A percentile compares a stretch with the other conserved stretches of the same genome.
phyloP scores from a whole-genome alignment of 2,888 invertebrate genomes.

The Heliconius sara region DNA sequence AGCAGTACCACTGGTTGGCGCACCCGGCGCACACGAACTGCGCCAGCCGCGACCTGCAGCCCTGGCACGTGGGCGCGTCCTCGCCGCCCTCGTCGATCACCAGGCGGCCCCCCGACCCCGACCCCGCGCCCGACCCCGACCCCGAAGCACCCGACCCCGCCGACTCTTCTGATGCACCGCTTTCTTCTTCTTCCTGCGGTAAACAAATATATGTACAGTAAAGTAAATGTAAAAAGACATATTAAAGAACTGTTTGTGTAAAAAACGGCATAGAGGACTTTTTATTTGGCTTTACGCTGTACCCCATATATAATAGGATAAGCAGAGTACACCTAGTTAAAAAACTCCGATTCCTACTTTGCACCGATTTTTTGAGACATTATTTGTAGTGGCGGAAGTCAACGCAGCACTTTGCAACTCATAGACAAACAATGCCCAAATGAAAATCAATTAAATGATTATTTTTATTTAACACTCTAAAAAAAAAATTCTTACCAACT shows the following conservation, averaged over 20 bases:
- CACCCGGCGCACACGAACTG: conserved; percentile 96
- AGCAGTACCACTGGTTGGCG: conserved; percentile 97
- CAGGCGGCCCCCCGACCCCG: conserved; percentile 70
- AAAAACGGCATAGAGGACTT: too few species aligned
- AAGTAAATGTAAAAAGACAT: too few species aligned
- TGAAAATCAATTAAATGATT: too few species aligned
- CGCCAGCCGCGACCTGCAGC: conserved; percentile 91
- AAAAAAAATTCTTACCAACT: conserved; percentile 64
- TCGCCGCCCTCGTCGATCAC: conserved; percentile 67
- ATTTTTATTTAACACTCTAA: too few species aligned
- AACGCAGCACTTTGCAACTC: too few species aligned
- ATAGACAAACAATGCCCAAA: too few species aligned
- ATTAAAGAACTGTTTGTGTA: background rate
- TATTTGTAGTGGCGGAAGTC: too few species aligned
- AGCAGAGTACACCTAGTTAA: too few species aligned
- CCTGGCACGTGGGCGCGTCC: conserved; percentile 92
- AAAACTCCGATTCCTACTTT: too few species aligned
- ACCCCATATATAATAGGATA: too few species aligned
- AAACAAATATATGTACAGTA: background rate
- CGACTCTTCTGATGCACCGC: conserved; percentile 79
- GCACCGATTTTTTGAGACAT: too few species aligned
- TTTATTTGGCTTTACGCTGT: too few species aligned
- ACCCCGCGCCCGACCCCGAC: conserved; percentile 51
- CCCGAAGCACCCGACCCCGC: conserved; percentile 53
- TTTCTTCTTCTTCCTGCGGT: conserved; percentile 85